Evolutionary conservation across 2,113 vertebrate species (phyloP).

Genomic region (Conger conger): DNA sequence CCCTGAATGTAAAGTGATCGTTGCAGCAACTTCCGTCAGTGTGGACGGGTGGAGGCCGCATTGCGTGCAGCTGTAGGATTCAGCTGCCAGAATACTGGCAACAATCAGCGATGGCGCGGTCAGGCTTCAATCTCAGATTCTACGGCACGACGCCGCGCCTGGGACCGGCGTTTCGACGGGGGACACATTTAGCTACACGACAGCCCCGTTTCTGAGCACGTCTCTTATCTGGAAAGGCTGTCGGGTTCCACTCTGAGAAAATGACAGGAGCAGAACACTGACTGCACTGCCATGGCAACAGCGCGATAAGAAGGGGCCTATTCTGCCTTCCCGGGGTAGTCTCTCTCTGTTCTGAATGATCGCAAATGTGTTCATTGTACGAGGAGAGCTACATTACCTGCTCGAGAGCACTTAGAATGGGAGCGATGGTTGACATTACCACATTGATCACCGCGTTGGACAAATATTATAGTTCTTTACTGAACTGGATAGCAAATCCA

Average conservation of each 20-base stretch:
- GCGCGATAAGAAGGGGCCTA: slow-evolving; percentile 31
- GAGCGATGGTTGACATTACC: background rate
- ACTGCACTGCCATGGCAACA: slow-evolving; percentile 23
- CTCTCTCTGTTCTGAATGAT: background rate
- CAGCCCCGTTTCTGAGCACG: slow-evolving; percentile 15
- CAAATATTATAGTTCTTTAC: background rate
- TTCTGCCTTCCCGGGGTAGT: slow-evolving; percentile 4
- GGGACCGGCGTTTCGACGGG: too few species aligned
- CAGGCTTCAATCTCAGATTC: background rate
- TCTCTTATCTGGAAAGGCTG: slow-evolving; percentile 22
- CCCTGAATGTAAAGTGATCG: too few species aligned
- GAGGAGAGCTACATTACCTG: background rate
- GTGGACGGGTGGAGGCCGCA: too few species aligned
- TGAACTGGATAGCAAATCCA: background rate
- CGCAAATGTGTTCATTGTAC: background rate
- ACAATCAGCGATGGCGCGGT: too few species aligned
- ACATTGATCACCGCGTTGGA: background rate
- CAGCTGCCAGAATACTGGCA: too few species aligned
- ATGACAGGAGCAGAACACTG: slow-evolving; percentile 25
- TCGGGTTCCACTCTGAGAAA: slow-evolving; percentile 22
- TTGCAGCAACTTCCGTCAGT: too few species aligned
- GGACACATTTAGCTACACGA: too few species aligned
- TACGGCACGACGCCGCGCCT: background rate
- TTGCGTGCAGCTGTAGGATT: too few species aligned
- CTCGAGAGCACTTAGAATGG: background rate